These are phyloP conservation scores for Sitodiplosis mosellana DNA, from an alignment of 1,140 invertebrate species.

Conservation along the genomic window DNA sequence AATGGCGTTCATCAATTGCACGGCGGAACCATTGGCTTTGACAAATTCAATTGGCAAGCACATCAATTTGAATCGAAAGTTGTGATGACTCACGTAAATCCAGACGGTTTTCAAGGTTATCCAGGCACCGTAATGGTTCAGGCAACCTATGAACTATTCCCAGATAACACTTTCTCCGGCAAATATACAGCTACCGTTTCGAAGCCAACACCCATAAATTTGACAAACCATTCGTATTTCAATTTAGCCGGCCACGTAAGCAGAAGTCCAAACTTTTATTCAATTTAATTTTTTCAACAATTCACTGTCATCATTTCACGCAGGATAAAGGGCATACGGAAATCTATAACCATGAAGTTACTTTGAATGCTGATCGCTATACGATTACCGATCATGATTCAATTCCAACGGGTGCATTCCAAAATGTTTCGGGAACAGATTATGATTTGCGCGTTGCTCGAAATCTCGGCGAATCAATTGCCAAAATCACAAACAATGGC, in stretches of 20 bases:
- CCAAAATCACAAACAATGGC: constrained; percentile 30
- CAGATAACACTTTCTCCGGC: constrained; percentile 51
- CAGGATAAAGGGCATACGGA: constrained; percentile 27
- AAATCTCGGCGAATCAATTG: constrained; percentile 29
- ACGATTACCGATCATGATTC: constrained; percentile 51
- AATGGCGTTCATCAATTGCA: constrained; percentile 58
- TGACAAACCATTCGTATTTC: constrained; percentile 89
- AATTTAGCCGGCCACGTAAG: constrained; percentile 71
- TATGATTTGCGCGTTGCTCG: constrained; percentile 48
- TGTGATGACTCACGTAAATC: constrained; percentile 46
- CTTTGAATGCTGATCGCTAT: constrained; percentile 55
- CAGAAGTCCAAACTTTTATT: neutral
- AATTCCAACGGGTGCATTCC: constrained; percentile 63
- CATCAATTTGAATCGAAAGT: constrained; percentile 20
- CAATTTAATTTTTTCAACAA: neutral
- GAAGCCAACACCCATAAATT: constrained; percentile 67
- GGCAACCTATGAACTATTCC: constrained; percentile 49
- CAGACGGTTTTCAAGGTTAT: constrained; percentile 73
- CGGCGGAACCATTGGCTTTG: constrained; percentile 72
- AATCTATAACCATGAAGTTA: constrained; percentile 53
- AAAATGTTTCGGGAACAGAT: constrained; percentile 37
- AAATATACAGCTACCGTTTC: constrained; percentile 52
- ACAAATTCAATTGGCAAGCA: constrained; percentile 51
- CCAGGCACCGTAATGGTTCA: constrained; percentile 54
- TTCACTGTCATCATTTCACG: neutral